Base-by-base conservation (phyloP, 2,888 invertebrate genomes). In the Parnassius smintheus region DNA sequence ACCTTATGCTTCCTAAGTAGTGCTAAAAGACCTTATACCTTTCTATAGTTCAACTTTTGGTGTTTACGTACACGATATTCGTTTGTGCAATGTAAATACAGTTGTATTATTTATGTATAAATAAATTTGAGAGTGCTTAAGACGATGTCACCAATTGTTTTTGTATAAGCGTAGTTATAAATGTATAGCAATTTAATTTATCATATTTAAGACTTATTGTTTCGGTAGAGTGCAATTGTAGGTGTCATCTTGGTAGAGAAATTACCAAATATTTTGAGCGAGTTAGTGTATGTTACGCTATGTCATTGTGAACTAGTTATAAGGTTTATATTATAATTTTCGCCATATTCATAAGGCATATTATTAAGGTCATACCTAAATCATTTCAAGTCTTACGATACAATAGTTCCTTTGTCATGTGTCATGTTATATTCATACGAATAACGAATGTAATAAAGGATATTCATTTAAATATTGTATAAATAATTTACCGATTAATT, bases 401-500 rank as follows among this genome's bases (percentile, higher is more conserved):
- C 91, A 88, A 92, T 87, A 91, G 92, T 92, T 92, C 92, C 92
- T 92, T 87, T 89, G 80, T 87, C 82, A 90, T 89, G 92, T 92
- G 92, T 92, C 91, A 91, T 92, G 83, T 87, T 79, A 75, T 88
- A 85, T 84, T 84, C 85, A 81, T 87, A 88, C 80, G 79, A 82
- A 78, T 87, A 82, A 84, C 81, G 79, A 82, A 82, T 78, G 75
- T 82, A 74, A 80, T 80, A 81, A 83, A 81, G 82, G 78, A 82
- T 87, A 81, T 84, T 85, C 83, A 82, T 84, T 82, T 78, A 80
- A 80, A 82, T 83, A 82, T 80, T 88, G 85, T 88, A 85, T 85
- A 86, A 84, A 84, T 85, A 86, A 85, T 84, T 84, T 85, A 88
- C 86, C 76, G 80, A 83, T 80, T 85, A 86, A 87, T 89, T 88